Base-by-base conservation (phyloP, 1,140 invertebrate genomes). In the Saccostrea cuccullata region DNA sequence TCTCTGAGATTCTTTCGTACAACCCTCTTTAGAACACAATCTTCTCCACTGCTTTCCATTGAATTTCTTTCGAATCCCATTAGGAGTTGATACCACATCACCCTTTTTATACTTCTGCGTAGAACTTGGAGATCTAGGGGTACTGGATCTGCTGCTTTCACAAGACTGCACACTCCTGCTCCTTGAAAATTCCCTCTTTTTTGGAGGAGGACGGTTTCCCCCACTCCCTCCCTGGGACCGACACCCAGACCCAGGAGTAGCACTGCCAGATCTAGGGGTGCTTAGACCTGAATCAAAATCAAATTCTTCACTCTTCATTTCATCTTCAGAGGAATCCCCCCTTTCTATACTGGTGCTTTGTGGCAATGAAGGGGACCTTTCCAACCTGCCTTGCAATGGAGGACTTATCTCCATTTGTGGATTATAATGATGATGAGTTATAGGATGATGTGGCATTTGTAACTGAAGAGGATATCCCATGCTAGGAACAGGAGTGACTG, bases 11-110 rank as follows among this genome's bases (percentile, higher is more conserved):
- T 99, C 99, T 96, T 99, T 99, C n/a, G 97, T 97, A 95, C 99
- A 99, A 86, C 97, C 97, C 94, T 98, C 97, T 95, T 98, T 98
- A 88, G 98, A 98, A 95, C 98, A 99, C 67, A 99, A 96, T 92
- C 99, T 96, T 90, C 99, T 96, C 99, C 99, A 99, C 94, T 99
- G 99, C 96, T 99, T 99, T 8, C 99, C 99, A 96, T 99, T 99
- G 95, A 99, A 99, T 96, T 99, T 99, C 96, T 99, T 99, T 5
- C 98, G 96, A 91, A 99, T 98, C 90, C 99, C 99, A 94, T 98
- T 99, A 82, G 98, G 98, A 82, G 98, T 99, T 55, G 97, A 97
- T 56, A 99, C 98, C 92, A 99, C 98, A 95, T 99, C 99, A 89
- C 99, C 99, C 95, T 99, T 99, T 95, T 99, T 99, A 95, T 99